phyloP scores from a whole-genome alignment of 2,797 vertebrate species.

The Kryptolebias ocellatus region DNA sequence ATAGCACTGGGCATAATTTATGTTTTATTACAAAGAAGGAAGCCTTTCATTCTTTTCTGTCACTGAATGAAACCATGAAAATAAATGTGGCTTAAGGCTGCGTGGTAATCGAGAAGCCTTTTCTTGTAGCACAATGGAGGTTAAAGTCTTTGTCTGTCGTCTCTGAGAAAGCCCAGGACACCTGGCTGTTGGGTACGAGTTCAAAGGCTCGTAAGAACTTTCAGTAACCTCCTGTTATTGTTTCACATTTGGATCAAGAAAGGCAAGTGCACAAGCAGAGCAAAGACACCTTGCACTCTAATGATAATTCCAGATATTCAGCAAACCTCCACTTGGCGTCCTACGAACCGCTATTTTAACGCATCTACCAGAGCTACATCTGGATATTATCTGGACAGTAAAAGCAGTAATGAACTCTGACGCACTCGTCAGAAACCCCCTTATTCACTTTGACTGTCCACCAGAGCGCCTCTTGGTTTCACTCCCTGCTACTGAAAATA shows the following conservation, averaged over 20 bases:
- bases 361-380: conserved; percentile 59
- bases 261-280: conserved; percentile 61
- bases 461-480: conserved; percentile 70
- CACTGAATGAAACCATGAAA: conserved; percentile 56
- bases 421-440: conserved; percentile 70
- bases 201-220: conserved; percentile 63
- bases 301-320: conserved; percentile 61
- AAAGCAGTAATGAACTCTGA: conserved; percentile 73
- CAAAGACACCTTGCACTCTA: conserved; percentile 70
- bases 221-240: conserved; percentile 49
- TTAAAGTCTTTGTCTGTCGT: conserved; percentile 59
- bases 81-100: conserved; percentile 60
- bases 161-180: conserved; percentile 64
- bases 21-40: conserved; percentile 43
- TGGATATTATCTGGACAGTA: conserved; percentile 72
- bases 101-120: conserved; percentile 58
- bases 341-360: conserved; percentile 53
- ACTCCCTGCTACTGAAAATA: conserved; percentile 76
- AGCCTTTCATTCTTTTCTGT: conserved; percentile 47
- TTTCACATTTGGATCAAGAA: conserved; percentile 41
- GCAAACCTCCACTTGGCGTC: conserved; percentile 41
- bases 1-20: conserved; percentile 18
- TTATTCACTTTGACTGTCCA: conserved; percentile 76
- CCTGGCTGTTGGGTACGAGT: conserved; percentile 69
- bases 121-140: conserved; percentile 69